These are phyloP conservation scores for Diloba caeruleocephala DNA, from an alignment of 2,888 invertebrate species.

Conservation along the genomic window DNA sequence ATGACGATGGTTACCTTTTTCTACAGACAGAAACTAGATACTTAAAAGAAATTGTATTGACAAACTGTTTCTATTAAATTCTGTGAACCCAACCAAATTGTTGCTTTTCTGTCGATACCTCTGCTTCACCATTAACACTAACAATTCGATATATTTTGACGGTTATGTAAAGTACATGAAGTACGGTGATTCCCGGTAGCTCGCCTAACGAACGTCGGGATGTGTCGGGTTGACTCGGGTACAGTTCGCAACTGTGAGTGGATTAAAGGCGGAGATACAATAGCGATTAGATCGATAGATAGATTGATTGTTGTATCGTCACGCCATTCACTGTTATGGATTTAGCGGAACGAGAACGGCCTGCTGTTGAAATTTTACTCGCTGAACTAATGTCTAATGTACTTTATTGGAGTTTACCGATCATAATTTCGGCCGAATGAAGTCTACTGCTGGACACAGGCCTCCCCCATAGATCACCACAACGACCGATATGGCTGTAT, in stretches of 20 bases:
- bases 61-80: no score
- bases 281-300: slow-evolving; percentile 36
- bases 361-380: neutral
- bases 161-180: slow-evolving; percentile 46
- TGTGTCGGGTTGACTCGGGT: slow-evolving; percentile 34
- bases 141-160: slow-evolving; percentile 39
- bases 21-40: no score
- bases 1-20: no score
- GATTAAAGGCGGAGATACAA: slow-evolving; percentile 22
- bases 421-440: no score
- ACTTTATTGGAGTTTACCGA: no score
- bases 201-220: slow-evolving; percentile 56
- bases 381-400: no score
- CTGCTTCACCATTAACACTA: slow-evolving; percentile 24
- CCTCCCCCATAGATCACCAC: no score
- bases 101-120: slow-evolving; percentile 35
- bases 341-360: slow-evolving; percentile 17
- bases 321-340: slow-evolving; percentile 18
- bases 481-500: no score
- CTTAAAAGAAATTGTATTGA: no score
- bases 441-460: no score
- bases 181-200: slow-evolving; percentile 42
- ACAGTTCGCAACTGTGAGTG: slow-evolving; percentile 36
- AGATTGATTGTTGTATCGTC: slow-evolving; percentile 12
- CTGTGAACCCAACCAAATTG: slow-evolving; percentile 24